phyloP scores from a whole-genome alignment of 1,140 invertebrate genomes.

The Drosophila kikkawai region DNA sequence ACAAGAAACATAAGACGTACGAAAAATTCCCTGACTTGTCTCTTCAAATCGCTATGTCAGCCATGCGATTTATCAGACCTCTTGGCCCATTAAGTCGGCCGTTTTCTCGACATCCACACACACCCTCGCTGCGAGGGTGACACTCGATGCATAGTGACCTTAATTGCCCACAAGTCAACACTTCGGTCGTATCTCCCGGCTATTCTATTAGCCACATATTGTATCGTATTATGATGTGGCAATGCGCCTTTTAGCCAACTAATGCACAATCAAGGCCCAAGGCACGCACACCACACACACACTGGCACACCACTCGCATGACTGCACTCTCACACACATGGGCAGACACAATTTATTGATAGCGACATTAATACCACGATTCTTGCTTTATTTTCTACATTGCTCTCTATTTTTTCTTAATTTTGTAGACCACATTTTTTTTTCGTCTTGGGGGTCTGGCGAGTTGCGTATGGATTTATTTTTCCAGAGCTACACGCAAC shows the following conservation, averaged over 20 bases:
- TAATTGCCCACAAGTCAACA: slow-evolving; percentile 77
- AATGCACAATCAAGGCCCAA: slow-evolving; percentile 77
- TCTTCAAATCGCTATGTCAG: slow-evolving; percentile 29
- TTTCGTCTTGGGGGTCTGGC: slow-evolving; percentile 29
- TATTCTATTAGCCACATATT: slow-evolving; percentile 65
- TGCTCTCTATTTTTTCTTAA: slow-evolving; percentile 34
- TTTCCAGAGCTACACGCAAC: slow-evolving; percentile 68
- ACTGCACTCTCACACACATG: slow-evolving; percentile 34
- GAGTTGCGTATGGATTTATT: slow-evolving; percentile 68
- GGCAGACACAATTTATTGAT: slow-evolving; percentile 75
- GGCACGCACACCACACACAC: slow-evolving; percentile 42
- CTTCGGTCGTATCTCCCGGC: slow-evolving; percentile 65
- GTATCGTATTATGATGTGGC: slow-evolving; percentile 27
- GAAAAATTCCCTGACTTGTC: slow-evolving; percentile 8
- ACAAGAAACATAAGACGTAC: not conserved
- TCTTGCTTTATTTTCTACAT: slow-evolving; percentile 44
- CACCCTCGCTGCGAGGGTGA: slow-evolving; percentile 37
- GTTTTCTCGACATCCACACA: slow-evolving; percentile 14
- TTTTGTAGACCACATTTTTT: slow-evolving; percentile 15
- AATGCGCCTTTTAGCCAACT: slow-evolving; percentile 50
- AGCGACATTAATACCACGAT: slow-evolving; percentile 75
- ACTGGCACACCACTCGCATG: slow-evolving; percentile 39
- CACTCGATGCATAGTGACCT: slow-evolving; percentile 62
- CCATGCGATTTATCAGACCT: slow-evolving; percentile 19
- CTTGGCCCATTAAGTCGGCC: slow-evolving; percentile 27